Evolutionary conservation across 2,888 invertebrate species (phyloP), one percentile per base, ranked within the genome.

Genomic region (Gastrophysa polygoni): DNA sequence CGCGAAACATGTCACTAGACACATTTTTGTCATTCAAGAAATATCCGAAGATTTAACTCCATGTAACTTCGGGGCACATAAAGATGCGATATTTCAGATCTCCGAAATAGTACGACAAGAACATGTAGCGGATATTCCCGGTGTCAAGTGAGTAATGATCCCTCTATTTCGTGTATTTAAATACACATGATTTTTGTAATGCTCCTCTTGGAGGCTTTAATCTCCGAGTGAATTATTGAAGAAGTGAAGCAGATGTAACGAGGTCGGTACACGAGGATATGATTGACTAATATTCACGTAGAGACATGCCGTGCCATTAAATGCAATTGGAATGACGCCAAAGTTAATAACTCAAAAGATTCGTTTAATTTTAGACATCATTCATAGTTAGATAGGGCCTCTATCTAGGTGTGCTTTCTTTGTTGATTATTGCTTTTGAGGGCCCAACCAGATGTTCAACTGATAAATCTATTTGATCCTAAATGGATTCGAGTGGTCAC

Each of bases 311-410:
- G 44, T 54, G 54, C 61, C 57, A 57, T 56, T 54, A 57, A 54
- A 62, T 48, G 61, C 57, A 54, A 57, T 48, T 62, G 61, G 61
- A 62, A 14, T 21, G 24, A 52, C 29, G 61, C 61, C 61, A 62
- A 57, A n/a, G 61, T 29, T 48, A 47, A 57, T 62, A 62, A 57
- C 54, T 62, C 57, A 62, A 62, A 62, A 62, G 57, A 54, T 52
- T 43, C 54, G 54, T 54, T 54, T 54, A 54, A 43, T 54, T 54
- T 21, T 43, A 54, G 54, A 14, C 14, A 43, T 54, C 54, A 54
- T 54, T 43, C 43, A 62, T 57, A 51, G 21, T 54, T 54, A 21
- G 14, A 32, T 24, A 43, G 28, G 18, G 51, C 32, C 14, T 18
- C 32, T 51, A n/a, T 34, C 29, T 51, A 24, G 7, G 28, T 50